Base-by-base conservation (phyloP, 2,888 invertebrate genomes). In the Dioctria rufipes region DNA sequence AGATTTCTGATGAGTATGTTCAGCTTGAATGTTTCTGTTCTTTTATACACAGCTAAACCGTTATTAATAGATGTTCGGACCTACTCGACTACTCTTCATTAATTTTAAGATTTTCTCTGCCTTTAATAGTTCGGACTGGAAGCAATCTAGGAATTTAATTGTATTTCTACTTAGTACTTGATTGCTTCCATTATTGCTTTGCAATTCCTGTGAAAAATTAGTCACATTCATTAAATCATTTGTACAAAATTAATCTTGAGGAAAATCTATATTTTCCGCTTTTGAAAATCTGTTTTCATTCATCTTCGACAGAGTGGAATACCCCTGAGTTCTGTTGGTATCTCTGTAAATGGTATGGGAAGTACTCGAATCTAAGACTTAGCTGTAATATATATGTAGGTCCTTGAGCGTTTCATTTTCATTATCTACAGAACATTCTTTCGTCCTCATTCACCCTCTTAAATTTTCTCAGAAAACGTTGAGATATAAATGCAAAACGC, bases 111-210 rank as follows among this genome's bases (percentile, higher is more conserved):
- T 2, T 25, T 25, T 25, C 25, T 25, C 25, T 2, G 25, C 25
- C 25, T 25, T 25, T 25, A 25, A 25, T 25, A 25, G 25, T 25
- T 25, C 25, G 2, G 25, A 25, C 25, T 25, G 25, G 25, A 2
- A 25, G 25, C 25, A 25, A 25, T 25, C 25, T 25, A 25, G 25
- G 25, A 25, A 51, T 11, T 51, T 51, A 51, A 51, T 51, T 51
- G 11, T 51, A 51, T 11, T 9, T 9, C 51, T 51, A 51, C 51
- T 51, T 51, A 11, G 51, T 51, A 6, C 51, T 51, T 51, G 11
- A 51, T 51, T 51, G 51, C 51, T 51, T 51, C 51, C 51, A 51
- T 51, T 51, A 51, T 51, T 51, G 11, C 6, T 51, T 51, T 51
- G 8, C 51, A 51, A 51, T 51, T 51, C 11, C 51, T 51, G 8